Base-by-base conservation (phyloP, 2,113 vertebrate genomes). In the Lontra canadensis region DNA sequence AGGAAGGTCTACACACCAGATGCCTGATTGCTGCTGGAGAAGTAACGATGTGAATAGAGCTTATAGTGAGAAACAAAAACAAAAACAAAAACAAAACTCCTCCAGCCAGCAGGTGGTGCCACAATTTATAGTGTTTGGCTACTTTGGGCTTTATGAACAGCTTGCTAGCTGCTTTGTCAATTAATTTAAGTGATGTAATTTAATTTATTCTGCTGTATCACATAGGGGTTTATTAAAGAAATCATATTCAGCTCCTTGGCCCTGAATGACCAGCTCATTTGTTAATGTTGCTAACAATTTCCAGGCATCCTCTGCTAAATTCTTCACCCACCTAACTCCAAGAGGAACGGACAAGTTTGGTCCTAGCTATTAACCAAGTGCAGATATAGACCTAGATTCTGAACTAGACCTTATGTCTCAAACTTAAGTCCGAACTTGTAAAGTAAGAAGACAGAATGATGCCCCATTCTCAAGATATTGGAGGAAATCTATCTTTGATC, bases 121-220 rank as follows among this genome's bases (percentile, higher is more conserved):
- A 95, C 52, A 57, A 90, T 92, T 79, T 87, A 81, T 78, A 88
- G 67, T n/a, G 65, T 57, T 84, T 78, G 79, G 67, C 29, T 94
- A 74, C 34, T 86, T 69, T 63, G 67, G 36, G 23, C 7, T 86
- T 97, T 90, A 49, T 63, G 31, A 87, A 88, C 71, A 90, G 79
- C 59, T 92, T 95, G 81, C 9, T 90, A 89, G 95, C 69, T 96
- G 80, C 65, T 79, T 92, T 88, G 76, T 88, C 92, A 92, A 90
- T 96, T 94, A 92, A 67, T 95, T 44, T 85, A 88, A 95, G 49
- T 81, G 84, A 88, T 85, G 26, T 67, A 49, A 97, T 97, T 96
- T 95, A 88, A 93, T 91, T 95, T 94, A 57, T 78, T 81, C 91
- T 85, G 67, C 34, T 93, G 57, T 39, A 92, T 84, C 31, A 78